These are phyloP conservation scores for Sterna hirundo DNA, from an alignment of 2,113 vertebrate species.

Conservation along the genomic window DNA sequence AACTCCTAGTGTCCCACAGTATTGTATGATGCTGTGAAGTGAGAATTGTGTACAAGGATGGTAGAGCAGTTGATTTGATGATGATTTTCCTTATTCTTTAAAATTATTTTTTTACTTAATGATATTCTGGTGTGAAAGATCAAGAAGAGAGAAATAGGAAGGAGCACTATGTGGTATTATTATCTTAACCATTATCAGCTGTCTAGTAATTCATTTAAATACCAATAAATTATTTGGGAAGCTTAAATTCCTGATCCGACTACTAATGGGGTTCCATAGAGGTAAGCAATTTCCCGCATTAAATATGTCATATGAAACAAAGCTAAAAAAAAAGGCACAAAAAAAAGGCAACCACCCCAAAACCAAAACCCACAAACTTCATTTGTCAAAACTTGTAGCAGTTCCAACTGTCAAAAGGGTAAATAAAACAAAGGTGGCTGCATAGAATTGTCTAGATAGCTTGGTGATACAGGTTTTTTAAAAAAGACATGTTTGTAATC, in stretches of 20 bases:
- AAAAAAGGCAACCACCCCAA: not conserved
- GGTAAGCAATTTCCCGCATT: not conserved
- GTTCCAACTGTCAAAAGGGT: not conserved
- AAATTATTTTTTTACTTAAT: not conserved
- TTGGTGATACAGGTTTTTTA: rapidly evolving
- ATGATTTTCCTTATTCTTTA: not conserved
- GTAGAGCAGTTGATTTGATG: not conserved
- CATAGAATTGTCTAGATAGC: not conserved
- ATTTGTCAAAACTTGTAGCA: not conserved
- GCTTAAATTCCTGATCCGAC: not conserved
- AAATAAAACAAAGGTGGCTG: not conserved
- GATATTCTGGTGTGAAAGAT: not conserved
- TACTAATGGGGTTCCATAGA: not conserved
- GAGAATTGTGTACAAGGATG: not conserved
- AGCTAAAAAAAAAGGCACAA: not conserved
- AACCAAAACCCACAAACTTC: not conserved
- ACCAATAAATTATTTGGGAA: not conserved
- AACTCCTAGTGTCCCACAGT: not conserved
- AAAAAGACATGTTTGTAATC: not conserved
- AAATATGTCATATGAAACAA: not conserved
- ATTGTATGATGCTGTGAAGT: not conserved
- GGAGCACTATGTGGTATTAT: not conserved
- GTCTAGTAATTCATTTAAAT: not conserved
- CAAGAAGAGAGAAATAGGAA: not conserved
- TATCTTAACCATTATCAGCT: not conserved